A percentile compares a stretch with the other conserved stretches of the same genome.
Evolutionary conservation across 2,888 invertebrate genomes (phyloP).

Genomic region (Mesoligia furuncula): DNA sequence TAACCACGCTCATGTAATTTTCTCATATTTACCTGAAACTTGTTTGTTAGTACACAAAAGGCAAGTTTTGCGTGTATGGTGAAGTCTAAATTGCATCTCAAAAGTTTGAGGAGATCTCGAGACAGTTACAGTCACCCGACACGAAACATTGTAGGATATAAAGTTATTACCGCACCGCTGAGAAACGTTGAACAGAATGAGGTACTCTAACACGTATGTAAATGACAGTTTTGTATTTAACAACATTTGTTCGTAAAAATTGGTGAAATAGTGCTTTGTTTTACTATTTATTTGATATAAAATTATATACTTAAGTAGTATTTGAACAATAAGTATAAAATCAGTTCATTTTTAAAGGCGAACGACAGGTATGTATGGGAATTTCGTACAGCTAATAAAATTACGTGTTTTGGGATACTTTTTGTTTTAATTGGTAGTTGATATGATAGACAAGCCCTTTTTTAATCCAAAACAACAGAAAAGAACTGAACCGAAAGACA

Average conservation of each 20-base stretch:
- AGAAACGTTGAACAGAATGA: slow-evolving; percentile 10
- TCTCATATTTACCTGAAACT: slow-evolving; percentile 46
- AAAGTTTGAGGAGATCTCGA: slow-evolving; percentile 49
- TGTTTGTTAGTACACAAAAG: slow-evolving; percentile 51
- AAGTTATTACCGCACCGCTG: slow-evolving; percentile 47
- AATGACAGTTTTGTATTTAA: slow-evolving; percentile 7
- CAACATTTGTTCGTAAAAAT: neutral
- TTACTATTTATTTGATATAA: neutral
- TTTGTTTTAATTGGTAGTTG: neutral
- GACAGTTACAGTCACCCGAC: slow-evolving; percentile 43
- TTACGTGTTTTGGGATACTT: neutral
- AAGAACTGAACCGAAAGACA: no score
- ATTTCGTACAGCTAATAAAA: neutral
- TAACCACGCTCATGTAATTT: slow-evolving; percentile 20
- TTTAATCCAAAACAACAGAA: neutral
- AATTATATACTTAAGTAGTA: neutral
- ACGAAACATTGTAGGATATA: slow-evolving; percentile 30
- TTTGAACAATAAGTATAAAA: neutral
- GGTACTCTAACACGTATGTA: slow-evolving; percentile 2
- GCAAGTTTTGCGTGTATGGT: slow-evolving; percentile 38
- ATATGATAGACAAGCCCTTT: neutral
- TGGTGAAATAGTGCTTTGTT: neutral
- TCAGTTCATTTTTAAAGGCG: neutral
- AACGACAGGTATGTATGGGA: neutral
- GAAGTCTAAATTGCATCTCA: slow-evolving; percentile 60